Evolutionary conservation across 2,113 vertebrate genomes (phyloP), one percentile per base, ranked within the genome.

Genomic region (Macaca mulatta): DNA sequence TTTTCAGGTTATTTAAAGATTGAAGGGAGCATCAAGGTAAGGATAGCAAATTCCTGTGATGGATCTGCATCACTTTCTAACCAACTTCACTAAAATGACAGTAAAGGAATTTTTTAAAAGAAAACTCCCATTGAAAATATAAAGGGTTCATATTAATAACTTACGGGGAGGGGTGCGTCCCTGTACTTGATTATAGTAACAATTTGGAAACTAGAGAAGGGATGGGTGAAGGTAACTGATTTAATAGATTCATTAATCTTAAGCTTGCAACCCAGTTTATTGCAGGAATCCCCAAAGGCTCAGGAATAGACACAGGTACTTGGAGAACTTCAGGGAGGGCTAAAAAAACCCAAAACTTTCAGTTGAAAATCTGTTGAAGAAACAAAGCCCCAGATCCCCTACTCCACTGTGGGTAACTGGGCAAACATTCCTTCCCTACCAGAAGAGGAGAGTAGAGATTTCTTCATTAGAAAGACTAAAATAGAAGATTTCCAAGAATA

Each of bases 91-190:
- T 84, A 90, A 96, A 64, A 3, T 79, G 43, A 93, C 16, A 38
- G n/a, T 80, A 48, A 96, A 88, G 83, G 38, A 77, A 69, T 61
- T 92, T 86, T 95, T 82, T 32, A 64, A 38, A 82, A 92, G 22
- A 52, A 67, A 75, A n/a, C 10, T 4, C 1, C 55, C 55, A 55
- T 7, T 67, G 64, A 38, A 61, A 85, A 95, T 52, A 35, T 20
- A 59, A 8, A 70, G 27, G 12, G 35, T 90, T 84, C 69, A 25
- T 79, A 5, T 72, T 84, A 67, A 82, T 69, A 89, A 78, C 38
- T 48, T 11, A n/a, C 11, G 30, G n/a, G 48, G 45, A 81, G 72
- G 18, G 13, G 16, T 61, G 10, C 13, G n/a, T 23, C 45, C 27
- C 59, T 84, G 43, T 72, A 79, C 50, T 93, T 85, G n/a, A 90